Evolutionary conservation across 1,140 invertebrate genomes (phyloP), one percentile per base, ranked within the genome.

Genomic region (Druon quercuslanigerum): DNA sequence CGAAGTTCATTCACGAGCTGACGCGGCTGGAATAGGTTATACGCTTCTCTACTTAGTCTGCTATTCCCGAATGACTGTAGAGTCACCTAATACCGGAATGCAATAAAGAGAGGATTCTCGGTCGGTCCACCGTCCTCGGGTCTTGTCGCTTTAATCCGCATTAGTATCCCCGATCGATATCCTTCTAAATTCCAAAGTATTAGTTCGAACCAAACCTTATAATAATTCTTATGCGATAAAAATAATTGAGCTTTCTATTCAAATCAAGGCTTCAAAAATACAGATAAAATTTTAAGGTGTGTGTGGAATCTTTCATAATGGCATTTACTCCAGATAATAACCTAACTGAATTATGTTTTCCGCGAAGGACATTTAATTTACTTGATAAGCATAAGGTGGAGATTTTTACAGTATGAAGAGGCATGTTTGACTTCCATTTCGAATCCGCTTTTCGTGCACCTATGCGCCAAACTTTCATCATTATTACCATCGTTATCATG

Each of bases 11-110:
- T 89, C 85, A 83, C 85, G 83, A 79, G 79, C 80, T 86, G 88
- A 90, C 88, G 87, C 88, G 83, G 74, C 74, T 82, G 82, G 89
- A 91, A 91, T 91, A 88, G 90, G 79, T 91, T 91, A 91, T 90
- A 87, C 82, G 80, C 73, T 72, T 75, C 66, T 72, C 25, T 71
- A 46, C 20, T 66, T 57, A 57, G 51, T 78, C 71, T 57, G 71
- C 54, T 54, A 54, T 54, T 54, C 66, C 50, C 20, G 17, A 5
- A 56, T 50, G 51, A 12, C 66, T 51, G 51, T 51, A 72, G 73
- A 76, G 56, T 60, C 78, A 72, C 75, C 79, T 81, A 81, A 76
- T 77, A 79, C 75, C 83, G 83, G 84, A 86, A 87, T 87, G 86
- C 86, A 88, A 88, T 89, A 89, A 86, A 83, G 83, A 89, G 79